Percentiles rank a stretch among this genome's conserved stretches.
Conservation (phyloP, 2,797 vertebrate species). For the Lepus townsendii region DNA sequence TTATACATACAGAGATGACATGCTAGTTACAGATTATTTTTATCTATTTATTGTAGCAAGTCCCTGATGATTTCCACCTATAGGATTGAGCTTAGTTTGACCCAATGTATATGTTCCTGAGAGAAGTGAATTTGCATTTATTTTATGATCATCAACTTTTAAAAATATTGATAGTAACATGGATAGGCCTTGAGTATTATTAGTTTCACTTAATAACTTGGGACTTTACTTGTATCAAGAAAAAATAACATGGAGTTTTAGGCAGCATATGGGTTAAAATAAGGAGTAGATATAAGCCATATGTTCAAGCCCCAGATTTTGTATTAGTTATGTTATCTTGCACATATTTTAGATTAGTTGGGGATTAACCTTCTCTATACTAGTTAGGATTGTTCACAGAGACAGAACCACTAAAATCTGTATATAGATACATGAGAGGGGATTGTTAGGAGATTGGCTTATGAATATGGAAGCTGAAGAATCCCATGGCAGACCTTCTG, state of each 20-base stretch:
- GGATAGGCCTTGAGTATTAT: background rate
- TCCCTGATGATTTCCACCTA: conserved; percentile 48
- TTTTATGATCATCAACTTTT: conserved; percentile 58
- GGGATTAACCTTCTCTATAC: background rate
- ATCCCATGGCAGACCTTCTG: no score
- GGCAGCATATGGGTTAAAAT: background rate
- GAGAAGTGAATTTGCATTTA: conserved; percentile 48
- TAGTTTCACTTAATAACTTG: conserved; percentile 28
- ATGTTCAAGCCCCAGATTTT: background rate
- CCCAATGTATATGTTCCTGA: background rate
- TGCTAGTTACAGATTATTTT: conserved; percentile 57
- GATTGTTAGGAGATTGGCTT: background rate
- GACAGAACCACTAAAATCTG: background rate
- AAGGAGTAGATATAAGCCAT: background rate
- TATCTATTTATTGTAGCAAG: conserved; percentile 54
- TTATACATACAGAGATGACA: conserved; percentile 67
- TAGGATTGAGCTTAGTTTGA: conserved; percentile 30
- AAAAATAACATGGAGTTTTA: background rate
- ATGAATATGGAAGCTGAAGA: background rate
- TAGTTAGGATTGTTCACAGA: background rate
- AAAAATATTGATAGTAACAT: conserved; percentile 56
- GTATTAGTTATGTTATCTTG: background rate
- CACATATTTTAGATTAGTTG: background rate
- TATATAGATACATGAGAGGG: background rate
- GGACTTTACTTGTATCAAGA: conserved; percentile 35